These are phyloP conservation scores for Myrmophylax atrothorax DNA, from an alignment of 2,113 vertebrate species.

Conservation along the genomic window DNA sequence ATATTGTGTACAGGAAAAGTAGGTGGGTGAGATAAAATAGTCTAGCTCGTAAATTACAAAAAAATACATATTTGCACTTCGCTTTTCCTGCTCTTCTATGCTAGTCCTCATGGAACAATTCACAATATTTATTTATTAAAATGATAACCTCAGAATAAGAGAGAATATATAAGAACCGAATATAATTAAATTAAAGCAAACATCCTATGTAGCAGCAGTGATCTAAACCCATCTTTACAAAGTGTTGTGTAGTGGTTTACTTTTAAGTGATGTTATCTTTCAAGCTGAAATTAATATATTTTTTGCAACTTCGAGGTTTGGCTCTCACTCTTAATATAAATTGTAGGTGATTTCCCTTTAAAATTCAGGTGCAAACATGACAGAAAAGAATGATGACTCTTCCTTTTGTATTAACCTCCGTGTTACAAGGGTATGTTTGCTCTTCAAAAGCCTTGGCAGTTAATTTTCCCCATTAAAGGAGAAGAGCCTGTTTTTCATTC, in stretches of 20 bases:
- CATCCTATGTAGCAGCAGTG: rapidly evolving
- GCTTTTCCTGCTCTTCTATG: not conserved
- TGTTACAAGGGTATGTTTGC: not conserved
- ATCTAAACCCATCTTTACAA: not conserved
- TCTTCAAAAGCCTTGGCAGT: not conserved
- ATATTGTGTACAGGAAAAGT: not conserved
- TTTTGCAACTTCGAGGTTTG: not conserved
- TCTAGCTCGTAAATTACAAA: not conserved
- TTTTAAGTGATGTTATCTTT: not conserved
- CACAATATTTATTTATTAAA: not conserved
- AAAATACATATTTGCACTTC: not conserved
- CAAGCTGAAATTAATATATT: not conserved
- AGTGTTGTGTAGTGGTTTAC: not conserved
- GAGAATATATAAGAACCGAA: not conserved
- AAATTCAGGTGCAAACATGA: not conserved
- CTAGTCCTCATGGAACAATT: not conserved
- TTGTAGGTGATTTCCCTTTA: not conserved
- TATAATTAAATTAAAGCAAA: not conserved
- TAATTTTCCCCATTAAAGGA: slow-evolving; percentile 37
- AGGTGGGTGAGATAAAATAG: not conserved
- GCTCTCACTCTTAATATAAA: not conserved
- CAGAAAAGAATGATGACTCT: slow-evolving; percentile 5
- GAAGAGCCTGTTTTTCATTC: slow-evolving; percentile 30
- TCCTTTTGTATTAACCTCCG: not conserved
- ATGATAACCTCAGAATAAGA: not conserved